phyloP scores from a whole-genome alignment of 2,888 invertebrate species.

The Ethmia dodecea region DNA sequence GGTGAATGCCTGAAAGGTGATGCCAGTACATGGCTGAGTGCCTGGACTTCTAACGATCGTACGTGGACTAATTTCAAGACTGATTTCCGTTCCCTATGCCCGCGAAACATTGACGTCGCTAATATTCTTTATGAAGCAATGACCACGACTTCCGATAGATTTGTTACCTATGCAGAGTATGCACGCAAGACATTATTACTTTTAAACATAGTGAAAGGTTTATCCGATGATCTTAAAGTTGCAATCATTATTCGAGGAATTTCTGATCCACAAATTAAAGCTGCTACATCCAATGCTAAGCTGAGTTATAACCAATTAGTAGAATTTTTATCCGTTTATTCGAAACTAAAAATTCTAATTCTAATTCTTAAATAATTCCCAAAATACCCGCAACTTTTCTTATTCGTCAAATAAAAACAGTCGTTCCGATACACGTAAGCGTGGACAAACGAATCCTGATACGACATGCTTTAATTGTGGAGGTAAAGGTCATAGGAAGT shows the following conservation, averaged over 20 bases:
- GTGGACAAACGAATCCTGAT: background rate
- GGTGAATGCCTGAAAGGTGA: too few species aligned
- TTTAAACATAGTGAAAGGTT: background rate
- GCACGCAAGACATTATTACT: background rate
- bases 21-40: too few species aligned
- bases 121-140: background rate
- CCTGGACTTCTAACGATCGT: too few species aligned
- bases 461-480: background rate
- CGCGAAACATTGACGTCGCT: too few species aligned
- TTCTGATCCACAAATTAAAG: background rate
- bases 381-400: background rate
- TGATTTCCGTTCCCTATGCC: too few species aligned
- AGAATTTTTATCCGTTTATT: background rate
- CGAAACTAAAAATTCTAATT: too few species aligned
- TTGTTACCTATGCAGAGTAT: background rate
- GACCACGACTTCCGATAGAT: background rate
- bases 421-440: background rate
- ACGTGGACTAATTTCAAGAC: too few species aligned
- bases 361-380: background rate
- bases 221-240: background rate
- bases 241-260: background rate
- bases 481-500: background rate
- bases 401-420: background rate
- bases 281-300: background rate
- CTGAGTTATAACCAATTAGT: background rate